These are phyloP conservation scores for Phyto melanocephala DNA, from an alignment of 2,888 invertebrate genomes.

Conservation along the genomic window DNA sequence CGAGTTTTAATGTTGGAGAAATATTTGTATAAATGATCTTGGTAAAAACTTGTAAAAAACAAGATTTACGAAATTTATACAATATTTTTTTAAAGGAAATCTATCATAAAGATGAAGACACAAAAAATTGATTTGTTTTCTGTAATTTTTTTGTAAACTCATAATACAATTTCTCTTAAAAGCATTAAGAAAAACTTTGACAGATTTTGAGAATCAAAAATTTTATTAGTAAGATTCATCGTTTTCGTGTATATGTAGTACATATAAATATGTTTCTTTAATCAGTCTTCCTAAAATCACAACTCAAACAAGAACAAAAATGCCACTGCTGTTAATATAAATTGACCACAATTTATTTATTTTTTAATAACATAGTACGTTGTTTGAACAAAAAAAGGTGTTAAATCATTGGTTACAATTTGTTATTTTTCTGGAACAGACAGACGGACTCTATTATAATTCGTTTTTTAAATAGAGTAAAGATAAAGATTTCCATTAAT, in stretches of 20 bases:
- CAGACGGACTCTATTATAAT: constrained; percentile 42
- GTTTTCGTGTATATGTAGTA: too few relatives aligned
- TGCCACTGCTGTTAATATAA: constrained; percentile 35
- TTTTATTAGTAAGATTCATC: constrained; percentile 11
- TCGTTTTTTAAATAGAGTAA: constrained; percentile 62
- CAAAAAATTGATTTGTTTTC: background rate
- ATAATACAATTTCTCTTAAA: too few relatives aligned
- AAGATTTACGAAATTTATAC: too few relatives aligned
- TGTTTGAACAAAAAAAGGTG: constrained; percentile 40
- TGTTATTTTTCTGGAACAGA: constrained; percentile 36
- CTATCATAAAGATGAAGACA: too few relatives aligned
- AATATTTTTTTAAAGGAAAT: too few relatives aligned
- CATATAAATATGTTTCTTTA: background rate
- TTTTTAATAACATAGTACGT: background rate
- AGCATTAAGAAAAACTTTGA: too few relatives aligned
- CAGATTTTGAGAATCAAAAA: background rate
- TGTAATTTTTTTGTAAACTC: too few relatives aligned
- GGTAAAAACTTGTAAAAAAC: too few relatives aligned
- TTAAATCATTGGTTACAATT: constrained; percentile 58
- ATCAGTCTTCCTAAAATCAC: constrained; percentile 9
- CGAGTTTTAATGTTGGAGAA: too few relatives aligned
- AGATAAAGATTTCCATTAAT: constrained; percentile 73
- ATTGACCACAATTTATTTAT: constrained; percentile 11
- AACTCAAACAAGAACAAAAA: constrained; percentile 19
- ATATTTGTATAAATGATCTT: too few relatives aligned